Evolutionary conservation across 2,113 vertebrate genomes (phyloP).

Genomic region (Melanerpes formicivorus): DNA sequence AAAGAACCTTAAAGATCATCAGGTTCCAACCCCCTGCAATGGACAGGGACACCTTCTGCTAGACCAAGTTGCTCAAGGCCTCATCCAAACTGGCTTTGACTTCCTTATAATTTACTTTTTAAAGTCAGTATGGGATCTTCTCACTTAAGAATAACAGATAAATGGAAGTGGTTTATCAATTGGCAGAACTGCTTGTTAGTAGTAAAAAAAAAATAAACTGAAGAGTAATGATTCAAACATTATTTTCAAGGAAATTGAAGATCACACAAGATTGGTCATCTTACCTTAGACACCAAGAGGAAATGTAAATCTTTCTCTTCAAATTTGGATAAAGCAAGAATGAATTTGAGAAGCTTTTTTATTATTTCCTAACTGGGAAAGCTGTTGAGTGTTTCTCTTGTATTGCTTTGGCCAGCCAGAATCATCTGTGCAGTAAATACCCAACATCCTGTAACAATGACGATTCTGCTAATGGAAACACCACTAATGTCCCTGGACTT

Average conservation of each 20-base stretch:
- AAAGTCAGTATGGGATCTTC: neutral
- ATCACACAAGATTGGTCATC: neutral
- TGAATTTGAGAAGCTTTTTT: neutral
- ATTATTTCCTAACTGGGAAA: neutral
- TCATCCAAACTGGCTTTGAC: too few relatives aligned
- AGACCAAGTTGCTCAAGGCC: too few relatives aligned
- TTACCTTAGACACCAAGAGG: neutral
- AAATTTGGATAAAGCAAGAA: neutral
- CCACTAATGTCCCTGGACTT: neutral
- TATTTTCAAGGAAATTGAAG: neutral
- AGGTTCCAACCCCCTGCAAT: too few relatives aligned
- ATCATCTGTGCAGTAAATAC: neutral
- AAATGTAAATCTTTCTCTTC: neutral
- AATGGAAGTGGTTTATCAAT: neutral
- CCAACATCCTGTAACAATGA: neutral
- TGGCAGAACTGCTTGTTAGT: neutral
- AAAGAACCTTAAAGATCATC: too few relatives aligned
- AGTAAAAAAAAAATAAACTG: neutral
- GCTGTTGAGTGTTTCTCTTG: neutral
- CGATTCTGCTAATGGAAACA: neutral
- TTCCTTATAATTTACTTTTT: neutral
- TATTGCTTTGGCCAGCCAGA: neutral
- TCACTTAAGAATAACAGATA: neutral
- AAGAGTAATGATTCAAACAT: neutral
- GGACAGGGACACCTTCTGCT: too few relatives aligned